A percentile compares a stretch with the other conserved stretches of the same genome.
Evolutionary conservation across 2,888 invertebrate genomes (phyloP).

Genomic region (Liposcelis brunnea): DNA sequence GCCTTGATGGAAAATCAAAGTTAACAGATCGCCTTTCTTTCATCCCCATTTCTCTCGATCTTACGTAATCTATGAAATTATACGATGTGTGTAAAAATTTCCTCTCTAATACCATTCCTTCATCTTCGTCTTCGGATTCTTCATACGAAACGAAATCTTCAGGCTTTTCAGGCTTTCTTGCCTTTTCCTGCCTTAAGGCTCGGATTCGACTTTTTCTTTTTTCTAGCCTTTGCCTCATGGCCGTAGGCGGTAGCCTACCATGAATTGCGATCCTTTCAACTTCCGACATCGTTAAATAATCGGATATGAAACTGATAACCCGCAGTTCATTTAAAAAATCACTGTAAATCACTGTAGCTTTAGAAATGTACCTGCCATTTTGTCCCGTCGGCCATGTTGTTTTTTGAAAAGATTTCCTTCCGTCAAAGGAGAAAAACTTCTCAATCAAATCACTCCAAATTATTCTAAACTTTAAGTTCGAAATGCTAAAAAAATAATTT

Average conservation of each 20-base stretch:
- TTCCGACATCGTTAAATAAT: conserved; percentile 57
- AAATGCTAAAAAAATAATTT: no score
- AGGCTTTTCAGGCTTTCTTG: conserved; percentile 68
- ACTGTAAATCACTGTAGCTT: no score
- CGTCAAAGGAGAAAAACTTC: no score
- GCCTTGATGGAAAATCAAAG: conserved; percentile 65
- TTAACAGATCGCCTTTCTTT: conserved; percentile 54
- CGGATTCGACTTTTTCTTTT: conserved; percentile 51
- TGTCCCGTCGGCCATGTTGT: no score
- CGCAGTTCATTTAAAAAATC: no score
- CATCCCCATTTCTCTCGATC: conserved; percentile 55
- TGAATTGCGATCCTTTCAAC: conserved; percentile 51
- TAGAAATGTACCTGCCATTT: no score
- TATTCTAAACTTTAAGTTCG: no score
- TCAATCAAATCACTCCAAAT: no score
- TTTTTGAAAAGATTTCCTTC: no score
- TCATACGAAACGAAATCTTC: conserved; percentile 83
- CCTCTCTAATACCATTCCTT: conserved; percentile 48
- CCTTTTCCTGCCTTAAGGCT: conserved; percentile 45
- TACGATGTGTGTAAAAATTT: conserved; percentile 60
- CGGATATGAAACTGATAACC: neutral
- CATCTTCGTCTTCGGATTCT: conserved; percentile 74
- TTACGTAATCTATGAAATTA: conserved; percentile 71
- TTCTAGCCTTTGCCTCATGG: conserved; percentile 49
- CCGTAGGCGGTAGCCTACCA: conserved; percentile 63